Percentiles rank a stretch among this genome's conserved stretches.
phyloP scores from a whole-genome alignment of 2,113 vertebrate genomes.

The Alosa alosa region DNA sequence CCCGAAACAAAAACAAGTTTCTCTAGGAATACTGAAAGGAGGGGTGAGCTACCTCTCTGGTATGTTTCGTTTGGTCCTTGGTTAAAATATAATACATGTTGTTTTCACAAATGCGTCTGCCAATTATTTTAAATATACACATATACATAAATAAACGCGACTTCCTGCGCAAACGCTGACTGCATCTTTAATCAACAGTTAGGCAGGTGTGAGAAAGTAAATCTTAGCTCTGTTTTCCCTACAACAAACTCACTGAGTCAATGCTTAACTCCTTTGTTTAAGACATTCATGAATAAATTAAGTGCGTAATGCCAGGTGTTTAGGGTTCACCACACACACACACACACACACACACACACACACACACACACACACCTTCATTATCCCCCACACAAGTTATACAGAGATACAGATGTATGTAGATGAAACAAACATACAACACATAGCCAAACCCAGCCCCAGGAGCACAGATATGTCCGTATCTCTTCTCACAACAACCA shows the following conservation, averaged over 20 bases:
- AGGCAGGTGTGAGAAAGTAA: background rate
- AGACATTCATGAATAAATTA: constrained; percentile 59
- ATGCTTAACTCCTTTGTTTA: constrained; percentile 28
- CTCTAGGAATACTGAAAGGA: too few species aligned
- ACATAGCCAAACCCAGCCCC: background rate
- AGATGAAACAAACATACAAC: background rate
- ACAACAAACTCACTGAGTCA: constrained; percentile 18
- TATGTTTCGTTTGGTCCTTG: too few species aligned
- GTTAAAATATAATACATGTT: too few species aligned
- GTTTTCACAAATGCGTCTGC: too few species aligned
- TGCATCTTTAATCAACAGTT: background rate
- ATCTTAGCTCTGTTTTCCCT: background rate
- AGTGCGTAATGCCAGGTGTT: constrained; percentile 32
- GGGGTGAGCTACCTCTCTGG: too few species aligned
- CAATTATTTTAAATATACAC: too few species aligned
- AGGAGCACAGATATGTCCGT: background rate
- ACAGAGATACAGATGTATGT: background rate
- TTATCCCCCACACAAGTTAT: background rate
- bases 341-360: background rate
- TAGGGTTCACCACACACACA: background rate
- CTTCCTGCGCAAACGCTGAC: too few species aligned
- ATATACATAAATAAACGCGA: too few species aligned
- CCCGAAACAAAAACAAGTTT: too few species aligned
- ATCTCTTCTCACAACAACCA: background rate
- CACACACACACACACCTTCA: background rate